A percentile compares a stretch with the other conserved stretches of the same genome.
phyloP scores from a whole-genome alignment of 1,140 invertebrate genomes.

The Drosophila lowei region DNA sequence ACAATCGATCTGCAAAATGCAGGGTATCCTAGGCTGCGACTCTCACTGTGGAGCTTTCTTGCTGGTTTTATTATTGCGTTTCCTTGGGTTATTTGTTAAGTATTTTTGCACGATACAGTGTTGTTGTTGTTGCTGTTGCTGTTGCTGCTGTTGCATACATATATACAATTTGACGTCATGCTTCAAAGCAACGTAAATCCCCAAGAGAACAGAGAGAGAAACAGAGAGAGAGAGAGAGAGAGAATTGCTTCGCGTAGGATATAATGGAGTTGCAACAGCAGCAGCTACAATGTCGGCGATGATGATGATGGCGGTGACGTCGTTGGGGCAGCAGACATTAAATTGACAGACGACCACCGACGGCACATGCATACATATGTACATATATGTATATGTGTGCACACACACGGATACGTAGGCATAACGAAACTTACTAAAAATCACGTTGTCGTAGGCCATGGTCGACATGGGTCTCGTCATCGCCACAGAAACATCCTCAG shows the following conservation, averaged over 20 bases:
- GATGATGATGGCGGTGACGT: slow-evolving; percentile 46
- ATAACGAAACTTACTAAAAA: slow-evolving; percentile 71
- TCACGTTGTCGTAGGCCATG: slow-evolving; percentile 80
- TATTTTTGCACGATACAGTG: slow-evolving; percentile 45
- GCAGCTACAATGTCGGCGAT: slow-evolving; percentile 44
- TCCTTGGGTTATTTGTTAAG: slow-evolving; percentile 69
- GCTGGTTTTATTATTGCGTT: slow-evolving; percentile 34
- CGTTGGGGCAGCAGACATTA: slow-evolving; percentile 66
- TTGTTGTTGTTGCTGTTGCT: slow-evolving; percentile 2
- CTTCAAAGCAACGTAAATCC: slow-evolving; percentile 75
- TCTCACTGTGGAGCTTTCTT: background rate
- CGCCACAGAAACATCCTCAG: slow-evolving; percentile 63
- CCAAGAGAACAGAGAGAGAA: slow-evolving; percentile 29
- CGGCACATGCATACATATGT: slow-evolving; percentile 35
- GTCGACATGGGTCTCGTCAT: slow-evolving; percentile 62
- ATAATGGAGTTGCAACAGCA: slow-evolving; percentile 73
- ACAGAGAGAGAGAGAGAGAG: slow-evolving; percentile 13
- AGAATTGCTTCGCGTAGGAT: slow-evolving; percentile 43
- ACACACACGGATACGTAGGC: slow-evolving; percentile 20
- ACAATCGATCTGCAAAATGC: background rate
- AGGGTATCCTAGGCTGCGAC: slow-evolving; percentile 14
- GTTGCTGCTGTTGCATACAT: background rate
- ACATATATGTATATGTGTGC: background rate
- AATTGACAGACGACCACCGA: slow-evolving; percentile 76
- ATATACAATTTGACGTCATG: slow-evolving; percentile 76